Base-by-base conservation (phyloP, 2,113 vertebrate genomes). In the Zosterops hypoxanthus region DNA sequence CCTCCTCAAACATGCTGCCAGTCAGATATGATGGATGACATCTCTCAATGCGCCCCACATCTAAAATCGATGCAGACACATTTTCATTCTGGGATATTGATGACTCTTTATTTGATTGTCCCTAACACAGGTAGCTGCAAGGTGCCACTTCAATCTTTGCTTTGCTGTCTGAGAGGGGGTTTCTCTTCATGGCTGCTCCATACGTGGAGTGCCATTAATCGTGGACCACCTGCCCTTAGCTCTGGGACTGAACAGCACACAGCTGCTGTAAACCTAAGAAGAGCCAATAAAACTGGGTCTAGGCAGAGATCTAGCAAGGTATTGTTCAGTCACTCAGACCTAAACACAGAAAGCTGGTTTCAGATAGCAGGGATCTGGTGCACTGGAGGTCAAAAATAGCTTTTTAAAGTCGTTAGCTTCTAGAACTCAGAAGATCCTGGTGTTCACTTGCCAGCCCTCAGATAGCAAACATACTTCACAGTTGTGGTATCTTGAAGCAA, bases 31-130 rank as follows among this genome's bases (percentile, higher is more conserved):
- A 95, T 72, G 70, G 52, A 95, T 94, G 66, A 53, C 26, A 82
- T 41, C 49, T 86, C 78, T 71, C 86, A 90, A 82, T 0, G 1
- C 69, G 86, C 47, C 24, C 46, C 56, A 70, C 41, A 71, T 34
- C 68, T 80, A 64, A 94, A 97, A 97, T 88, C 26, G 0, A 88
- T 93, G 65, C 33, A 94, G 89, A 95, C 72, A 42, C 21, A 82
- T 92, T 96, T 96, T 95, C 47, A 90, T 61, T 85, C 55, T 84
- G 36, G 64, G 55, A 66, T 95, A 92, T 60, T 85, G 89, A 96
- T 82, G 47, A 77, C n/a, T 61, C 28, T 92, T 81, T 87, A 39
- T 91, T 72, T 83, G 91, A 86, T 85, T 77, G 59, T 57, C 55
- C 59, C 70, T 59, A 93, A 3, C 55, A 47, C 3, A 6, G 24